Base-by-base conservation (phyloP, 2,888 invertebrate species). In the Prosapia bicincta region DNA sequence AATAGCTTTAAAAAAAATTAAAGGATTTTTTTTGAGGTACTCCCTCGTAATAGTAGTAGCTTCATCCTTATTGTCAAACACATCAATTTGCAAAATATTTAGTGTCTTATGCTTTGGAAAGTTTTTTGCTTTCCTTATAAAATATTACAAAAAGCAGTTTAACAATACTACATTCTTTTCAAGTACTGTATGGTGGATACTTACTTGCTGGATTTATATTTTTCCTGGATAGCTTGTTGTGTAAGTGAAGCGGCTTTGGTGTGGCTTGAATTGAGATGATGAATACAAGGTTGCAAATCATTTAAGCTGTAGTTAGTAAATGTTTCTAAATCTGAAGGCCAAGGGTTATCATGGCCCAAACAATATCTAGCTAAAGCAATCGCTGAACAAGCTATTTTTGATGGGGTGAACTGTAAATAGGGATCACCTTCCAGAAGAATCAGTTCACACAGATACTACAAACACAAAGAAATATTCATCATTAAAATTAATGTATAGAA, bases 221-320 rank as follows among this genome's bases (percentile, higher is more conserved):
- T 98, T 83, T 97, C 96, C 80, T 91, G 90, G 79, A 97, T 93
- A 69, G 97, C 95, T 84, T 93, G 93, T 83, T 96, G 95, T 54
- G 90, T 89, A 80, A 91, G 87, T 65, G 85, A 86, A 9, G n/a
- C 1, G 2, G 94, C 92, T 82, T 89, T 89, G 70, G 86, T 84
- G 83, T 94, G 95, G 15, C 93, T 89, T 81, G 89, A 88, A 76
- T 90, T 89, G 76, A 97, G 87, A 82, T 91, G 88, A 28, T 88
- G 85, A 74, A 95, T 86, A 79, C 94, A 91, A 23, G 88, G 86
- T 79, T 88, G 88, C 76, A 97, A 87, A 78, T 95, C 86, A 9
- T 86, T 85, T 26, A 92, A 82, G 66, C 86, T 85, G 85, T 95
- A 96, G 7, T 92, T 92, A 7, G 94, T 90, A 69, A 89, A 86